A percentile compares a stretch with the other conserved stretches of the same genome.
Conservation (phyloP, 2,797 vertebrate species). For the Amblyopsis hoosieri region DNA sequence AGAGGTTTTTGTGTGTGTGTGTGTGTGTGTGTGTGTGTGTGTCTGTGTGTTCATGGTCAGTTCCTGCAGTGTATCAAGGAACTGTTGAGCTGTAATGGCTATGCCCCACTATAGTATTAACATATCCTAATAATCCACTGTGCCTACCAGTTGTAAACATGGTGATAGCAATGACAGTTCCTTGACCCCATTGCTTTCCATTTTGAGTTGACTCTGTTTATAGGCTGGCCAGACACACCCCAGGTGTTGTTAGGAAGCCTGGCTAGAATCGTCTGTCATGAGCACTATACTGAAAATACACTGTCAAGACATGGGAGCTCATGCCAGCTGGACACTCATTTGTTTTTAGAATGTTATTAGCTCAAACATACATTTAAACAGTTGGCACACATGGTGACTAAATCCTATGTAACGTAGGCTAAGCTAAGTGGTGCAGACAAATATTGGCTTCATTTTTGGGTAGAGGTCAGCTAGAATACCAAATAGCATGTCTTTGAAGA, state of each 20-base stretch:
- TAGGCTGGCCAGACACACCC: conserved; percentile 68
- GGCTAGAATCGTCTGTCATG: conserved; percentile 55
- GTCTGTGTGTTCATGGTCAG: conserved; percentile 21
- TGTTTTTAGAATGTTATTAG: background rate
- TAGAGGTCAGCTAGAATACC: background rate
- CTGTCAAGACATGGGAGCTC: conserved; percentile 33
- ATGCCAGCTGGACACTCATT: conserved; percentile 39
- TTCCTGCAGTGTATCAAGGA: conserved; percentile 12
- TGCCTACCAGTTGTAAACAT: background rate
- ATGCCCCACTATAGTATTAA: conserved; percentile 21
- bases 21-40: conserved; percentile 25
- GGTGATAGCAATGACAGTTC: conserved; percentile 24
- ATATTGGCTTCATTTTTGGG: too few relatives aligned
- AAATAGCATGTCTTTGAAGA: background rate
- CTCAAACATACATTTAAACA: background rate
- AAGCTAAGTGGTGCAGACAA: background rate
- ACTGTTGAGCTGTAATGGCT: conserved; percentile 16
- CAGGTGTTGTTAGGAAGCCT: conserved; percentile 68
- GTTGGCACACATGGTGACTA: too few relatives aligned
- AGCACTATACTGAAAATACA: conserved; percentile 50
- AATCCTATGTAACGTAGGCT: background rate
- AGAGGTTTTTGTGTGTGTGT: conserved; percentile 21
- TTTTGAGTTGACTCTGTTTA: conserved; percentile 69
- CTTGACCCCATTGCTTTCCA: conserved; percentile 62
- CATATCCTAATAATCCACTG: conserved; percentile 25